Percentiles rank a stretch among this genome's conserved stretches.
phyloP scores from a whole-genome alignment of 1,140 invertebrate species.

The Phymastichus coffea region DNA sequence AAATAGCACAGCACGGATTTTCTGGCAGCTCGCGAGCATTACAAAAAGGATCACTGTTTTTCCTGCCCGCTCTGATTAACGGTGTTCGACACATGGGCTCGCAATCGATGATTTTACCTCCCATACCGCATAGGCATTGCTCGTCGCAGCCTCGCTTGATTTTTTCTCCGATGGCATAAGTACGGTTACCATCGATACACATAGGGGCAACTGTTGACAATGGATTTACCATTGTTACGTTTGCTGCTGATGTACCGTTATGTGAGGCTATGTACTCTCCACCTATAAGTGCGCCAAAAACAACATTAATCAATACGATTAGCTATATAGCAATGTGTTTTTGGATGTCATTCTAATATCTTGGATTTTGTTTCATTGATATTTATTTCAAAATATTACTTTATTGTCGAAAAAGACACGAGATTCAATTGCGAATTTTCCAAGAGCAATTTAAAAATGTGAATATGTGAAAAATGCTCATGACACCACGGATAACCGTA shows the following conservation, averaged over 20 bases:
- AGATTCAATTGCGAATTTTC: no score
- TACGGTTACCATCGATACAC: slow-evolving; percentile 73
- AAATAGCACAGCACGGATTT: slow-evolving; percentile 76
- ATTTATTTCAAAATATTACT: no score
- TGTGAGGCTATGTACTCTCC: slow-evolving; percentile 43
- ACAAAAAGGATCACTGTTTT: slow-evolving; percentile 70
- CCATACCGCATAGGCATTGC: slow-evolving; percentile 64
- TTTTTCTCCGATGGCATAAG: slow-evolving; percentile 68
- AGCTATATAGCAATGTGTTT: no score
- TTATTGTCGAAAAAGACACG: no score
- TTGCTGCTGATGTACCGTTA: slow-evolving; percentile 33
- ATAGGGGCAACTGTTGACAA: slow-evolving; percentile 40
- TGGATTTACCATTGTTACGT: slow-evolving; percentile 28
- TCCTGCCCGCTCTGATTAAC: slow-evolving; percentile 63
- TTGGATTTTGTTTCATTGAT: no score
- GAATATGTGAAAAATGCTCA: no score
- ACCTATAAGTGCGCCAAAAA: no score
- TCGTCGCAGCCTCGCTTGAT: slow-evolving; percentile 71
- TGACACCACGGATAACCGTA: no score
- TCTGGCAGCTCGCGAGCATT: slow-evolving; percentile 65
- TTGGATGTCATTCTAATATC: no score
- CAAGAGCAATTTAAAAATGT: no score
- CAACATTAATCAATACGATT: neutral
- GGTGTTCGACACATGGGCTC: slow-evolving; percentile 66
- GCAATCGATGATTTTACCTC: slow-evolving; percentile 64